phyloP scores from a whole-genome alignment of 1,140 invertebrate genomes.

The Caligus rogercresseyi region DNA sequence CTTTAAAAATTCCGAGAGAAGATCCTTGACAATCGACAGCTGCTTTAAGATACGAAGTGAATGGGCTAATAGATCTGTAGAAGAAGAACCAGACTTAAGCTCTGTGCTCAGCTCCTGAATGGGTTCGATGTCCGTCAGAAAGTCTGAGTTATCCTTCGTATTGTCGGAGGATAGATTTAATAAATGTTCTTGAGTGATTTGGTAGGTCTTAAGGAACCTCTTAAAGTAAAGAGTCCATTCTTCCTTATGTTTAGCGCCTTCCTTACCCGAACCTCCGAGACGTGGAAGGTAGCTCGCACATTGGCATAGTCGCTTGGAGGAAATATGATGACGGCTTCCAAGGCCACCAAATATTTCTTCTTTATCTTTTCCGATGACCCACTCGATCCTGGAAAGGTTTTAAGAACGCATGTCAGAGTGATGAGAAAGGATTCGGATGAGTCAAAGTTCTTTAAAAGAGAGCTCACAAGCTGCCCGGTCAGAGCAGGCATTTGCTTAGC shows the following conservation, averaged over 20 bases:
- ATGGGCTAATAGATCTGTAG: not conserved
- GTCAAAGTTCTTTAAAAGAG: not conserved
- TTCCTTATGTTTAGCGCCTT: slow-evolving; percentile 1
- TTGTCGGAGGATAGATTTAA: not conserved
- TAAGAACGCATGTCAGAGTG: not conserved
- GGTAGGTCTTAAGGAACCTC: not conserved
- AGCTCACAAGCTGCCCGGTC: not conserved
- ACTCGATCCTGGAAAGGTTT: not conserved
- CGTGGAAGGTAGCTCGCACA: not conserved
- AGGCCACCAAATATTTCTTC: not conserved
- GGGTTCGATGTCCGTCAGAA: not conserved
- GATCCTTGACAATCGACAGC: not conserved
- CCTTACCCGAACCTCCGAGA: slow-evolving; percentile 1
- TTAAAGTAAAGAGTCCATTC: not conserved
- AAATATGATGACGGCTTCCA: too few relatives aligned
- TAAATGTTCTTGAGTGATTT: not conserved
- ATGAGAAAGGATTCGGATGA: not conserved
- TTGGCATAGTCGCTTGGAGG: not conserved
- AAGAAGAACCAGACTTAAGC: not conserved
- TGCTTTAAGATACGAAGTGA: not conserved
- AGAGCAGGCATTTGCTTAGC: not conserved
- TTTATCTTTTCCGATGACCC: not conserved
- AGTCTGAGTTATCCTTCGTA: not conserved
- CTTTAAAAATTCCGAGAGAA: not conserved
- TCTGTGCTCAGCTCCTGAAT: not conserved